These are phyloP conservation scores for Oscheius sp. DNA, from an alignment of 2,888 invertebrate species.

Conservation along the genomic window DNA sequence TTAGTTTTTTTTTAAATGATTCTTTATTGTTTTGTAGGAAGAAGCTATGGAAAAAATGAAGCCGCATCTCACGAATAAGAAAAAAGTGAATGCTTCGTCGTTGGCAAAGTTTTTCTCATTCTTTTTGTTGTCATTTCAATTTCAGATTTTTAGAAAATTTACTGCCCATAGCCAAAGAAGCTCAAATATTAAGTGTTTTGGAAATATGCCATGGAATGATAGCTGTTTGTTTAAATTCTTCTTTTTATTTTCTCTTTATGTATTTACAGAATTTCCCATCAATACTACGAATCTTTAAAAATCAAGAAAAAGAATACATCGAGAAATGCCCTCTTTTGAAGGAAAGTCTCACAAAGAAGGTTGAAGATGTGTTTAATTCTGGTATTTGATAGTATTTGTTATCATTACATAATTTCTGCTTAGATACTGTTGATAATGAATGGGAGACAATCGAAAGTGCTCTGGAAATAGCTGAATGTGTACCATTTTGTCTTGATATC, in stretches of 20 bases:
- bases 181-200: not conserved
- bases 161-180: not conserved
- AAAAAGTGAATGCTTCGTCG: too few relatives aligned
- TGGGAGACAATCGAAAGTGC: slow-evolving; percentile 2
- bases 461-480: not conserved
- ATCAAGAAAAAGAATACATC: not conserved
- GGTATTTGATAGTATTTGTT: too few relatives aligned
- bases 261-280: slow-evolving; percentile 1
- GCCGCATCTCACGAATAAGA: too few relatives aligned
- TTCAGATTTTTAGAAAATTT: not conserved
- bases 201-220: not conserved
- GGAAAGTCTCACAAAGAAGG: too few relatives aligned
- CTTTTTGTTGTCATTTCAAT: not conserved
- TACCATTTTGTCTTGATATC: not conserved
- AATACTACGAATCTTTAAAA: not conserved
- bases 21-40: too few relatives aligned
- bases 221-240: not conserved
- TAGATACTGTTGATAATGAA: not conserved
- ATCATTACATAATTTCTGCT: too few relatives aligned
- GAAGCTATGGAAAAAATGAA: too few relatives aligned
- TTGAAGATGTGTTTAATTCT: too few relatives aligned
- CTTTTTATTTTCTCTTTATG: not conserved
- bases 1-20: too few relatives aligned
- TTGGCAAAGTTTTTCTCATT: not conserved
- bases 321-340: too few relatives aligned